Evolutionary conservation across 2,888 invertebrate species (phyloP).

Genomic region (Coleophora deauratella): DNA sequence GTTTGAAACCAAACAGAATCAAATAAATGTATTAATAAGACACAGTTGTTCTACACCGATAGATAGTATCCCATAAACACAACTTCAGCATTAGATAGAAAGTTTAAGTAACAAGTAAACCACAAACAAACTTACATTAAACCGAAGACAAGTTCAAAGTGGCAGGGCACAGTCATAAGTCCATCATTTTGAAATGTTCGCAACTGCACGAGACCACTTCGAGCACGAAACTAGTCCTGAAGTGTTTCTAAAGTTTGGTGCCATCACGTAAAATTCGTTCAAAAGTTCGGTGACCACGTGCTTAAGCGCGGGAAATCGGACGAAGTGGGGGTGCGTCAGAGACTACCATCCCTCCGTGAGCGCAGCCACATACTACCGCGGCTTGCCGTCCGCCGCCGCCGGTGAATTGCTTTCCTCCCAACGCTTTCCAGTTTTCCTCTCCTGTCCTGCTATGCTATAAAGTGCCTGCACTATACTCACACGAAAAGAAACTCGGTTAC

Average conservation of each 20-base stretch:
- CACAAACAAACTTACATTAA: constrained; percentile 55
- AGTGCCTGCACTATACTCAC: constrained; percentile 33
- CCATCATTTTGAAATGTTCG: constrained; percentile 17
- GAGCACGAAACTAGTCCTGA: no score
- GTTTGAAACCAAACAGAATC: no score
- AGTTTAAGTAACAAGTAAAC: no score
- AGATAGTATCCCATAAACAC: no score
- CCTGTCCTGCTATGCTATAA: constrained; percentile 60
- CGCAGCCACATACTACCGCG: constrained; percentile 51
- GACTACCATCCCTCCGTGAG: constrained; percentile 56
- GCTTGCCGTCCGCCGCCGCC: no score
- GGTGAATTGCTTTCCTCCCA: constrained; percentile 25
- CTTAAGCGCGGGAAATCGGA: constrained; percentile 52
- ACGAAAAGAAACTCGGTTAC: constrained; percentile 49
- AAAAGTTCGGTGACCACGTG: constrained; percentile 43
- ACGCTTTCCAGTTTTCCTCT: constrained; percentile 61
- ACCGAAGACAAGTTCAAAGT: constrained; percentile 39
- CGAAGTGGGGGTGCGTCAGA: constrained; percentile 38
- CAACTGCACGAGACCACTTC: no score
- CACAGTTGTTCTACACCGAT: no score
- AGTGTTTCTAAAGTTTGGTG: not conserved
- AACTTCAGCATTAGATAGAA: no score
- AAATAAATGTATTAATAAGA: no score
- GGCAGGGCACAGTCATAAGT: constrained; percentile 51
- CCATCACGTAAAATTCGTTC: constrained; percentile 20